Percentiles rank a stretch among this genome's conserved stretches.
phyloP scores from a whole-genome alignment of 2,113 vertebrate species.

The Polypterus bichir region DNA sequence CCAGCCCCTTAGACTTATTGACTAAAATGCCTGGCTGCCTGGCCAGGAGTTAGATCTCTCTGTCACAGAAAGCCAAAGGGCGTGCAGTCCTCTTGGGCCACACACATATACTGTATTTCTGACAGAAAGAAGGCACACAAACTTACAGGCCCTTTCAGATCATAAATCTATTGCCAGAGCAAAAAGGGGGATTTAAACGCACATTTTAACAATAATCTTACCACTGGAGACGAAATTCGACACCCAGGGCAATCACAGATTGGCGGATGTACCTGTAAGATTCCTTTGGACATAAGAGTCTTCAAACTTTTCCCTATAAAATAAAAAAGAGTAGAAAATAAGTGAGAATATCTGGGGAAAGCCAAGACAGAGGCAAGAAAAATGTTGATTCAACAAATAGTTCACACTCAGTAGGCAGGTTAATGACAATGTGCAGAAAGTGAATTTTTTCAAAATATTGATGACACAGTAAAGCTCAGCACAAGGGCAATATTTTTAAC shows the following conservation, averaged over 20 bases:
- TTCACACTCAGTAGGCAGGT: no score
- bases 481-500: no score
- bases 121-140: neutral
- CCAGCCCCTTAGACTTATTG: neutral
- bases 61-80: no score
- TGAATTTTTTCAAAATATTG: no score
- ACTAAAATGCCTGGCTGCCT: neutral
- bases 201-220: slow-evolving; percentile 57
- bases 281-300: slow-evolving; percentile 99
- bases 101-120: no score
- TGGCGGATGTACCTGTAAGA: slow-evolving; percentile 98
- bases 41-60: neutral
- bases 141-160: neutral
- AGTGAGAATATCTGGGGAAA: neutral
- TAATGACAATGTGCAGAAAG: no score
- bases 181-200: slow-evolving; percentile 29
- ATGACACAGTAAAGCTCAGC: no score
- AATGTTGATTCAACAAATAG: no score
- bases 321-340: slow-evolving; percentile 11
- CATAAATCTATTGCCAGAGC: neutral
- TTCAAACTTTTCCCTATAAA: slow-evolving; percentile 93
- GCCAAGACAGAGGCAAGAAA: no score
- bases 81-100: no score
- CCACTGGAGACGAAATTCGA: slow-evolving; percentile 98
- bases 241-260: slow-evolving; percentile 99